These are phyloP conservation scores for Tetramorium alpestre DNA, from an alignment of 1,140 invertebrate species.

Conservation along the genomic window DNA sequence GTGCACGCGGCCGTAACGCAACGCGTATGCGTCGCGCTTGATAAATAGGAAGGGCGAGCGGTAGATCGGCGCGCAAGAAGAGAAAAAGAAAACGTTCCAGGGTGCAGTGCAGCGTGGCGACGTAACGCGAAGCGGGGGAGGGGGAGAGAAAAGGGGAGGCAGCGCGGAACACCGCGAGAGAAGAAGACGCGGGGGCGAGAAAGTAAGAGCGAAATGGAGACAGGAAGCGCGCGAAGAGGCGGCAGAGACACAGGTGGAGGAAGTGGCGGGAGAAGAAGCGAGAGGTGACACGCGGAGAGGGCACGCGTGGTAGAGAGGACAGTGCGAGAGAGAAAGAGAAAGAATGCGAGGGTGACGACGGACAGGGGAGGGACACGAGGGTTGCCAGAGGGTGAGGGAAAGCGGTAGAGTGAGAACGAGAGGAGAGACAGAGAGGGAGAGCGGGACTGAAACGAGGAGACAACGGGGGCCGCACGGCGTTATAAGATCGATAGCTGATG, in stretches of 20 bases:
- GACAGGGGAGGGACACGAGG: background rate
- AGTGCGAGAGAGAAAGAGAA: conserved; percentile 28
- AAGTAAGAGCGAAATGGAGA: conserved; percentile 68
- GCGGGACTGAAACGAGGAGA: conserved; percentile 66
- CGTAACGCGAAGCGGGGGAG: conserved; percentile 7
- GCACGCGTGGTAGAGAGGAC: conserved; percentile 44
- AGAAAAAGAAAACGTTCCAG: conserved; percentile 49
- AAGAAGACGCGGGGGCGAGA: conserved; percentile 54
- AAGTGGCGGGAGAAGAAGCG: conserved; percentile 57
- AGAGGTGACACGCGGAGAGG: conserved; percentile 57
- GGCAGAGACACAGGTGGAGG: conserved; percentile 49
- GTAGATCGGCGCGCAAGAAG: conserved; percentile 29
- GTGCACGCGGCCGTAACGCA: conserved; percentile 61
- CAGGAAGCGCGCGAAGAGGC: conserved; percentile 63
- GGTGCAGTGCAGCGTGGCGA: conserved; percentile 44
- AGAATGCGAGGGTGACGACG: conserved; percentile 46
- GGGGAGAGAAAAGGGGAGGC: conserved; percentile 44
- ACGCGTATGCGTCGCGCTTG: conserved; percentile 57
- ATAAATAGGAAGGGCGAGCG: conserved; percentile 54
- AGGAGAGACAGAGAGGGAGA: conserved; percentile 52
- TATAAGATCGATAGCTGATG: conserved; percentile 85
- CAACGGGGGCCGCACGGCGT: conserved; percentile 77
- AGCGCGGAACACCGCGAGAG: conserved; percentile 55
- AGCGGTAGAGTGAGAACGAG: conserved; percentile 24
- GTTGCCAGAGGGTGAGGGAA: conserved; percentile 34